Percentiles rank a stretch among this genome's conserved stretches.
Evolutionary conservation across 1,140 invertebrate genomes (phyloP).

Genomic region (Olivierus martensii): DNA sequence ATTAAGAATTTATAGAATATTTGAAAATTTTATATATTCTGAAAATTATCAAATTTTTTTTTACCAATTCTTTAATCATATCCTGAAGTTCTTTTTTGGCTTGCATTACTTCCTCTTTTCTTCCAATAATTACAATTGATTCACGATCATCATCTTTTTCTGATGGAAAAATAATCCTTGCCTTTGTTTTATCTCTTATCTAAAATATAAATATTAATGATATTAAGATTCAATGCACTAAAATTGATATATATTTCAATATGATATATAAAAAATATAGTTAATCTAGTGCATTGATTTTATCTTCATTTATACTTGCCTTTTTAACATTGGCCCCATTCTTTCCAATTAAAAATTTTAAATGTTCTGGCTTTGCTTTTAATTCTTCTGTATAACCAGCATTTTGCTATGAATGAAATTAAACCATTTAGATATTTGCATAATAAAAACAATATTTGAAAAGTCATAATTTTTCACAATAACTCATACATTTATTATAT

Average conservation of each 20-base stretch:
- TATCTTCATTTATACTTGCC: slow-evolving; percentile 27
- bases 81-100: slow-evolving; percentile 71
- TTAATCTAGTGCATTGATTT: neutral
- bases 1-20: too few species aligned
- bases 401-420: too few species aligned
- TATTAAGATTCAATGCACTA: too few species aligned
- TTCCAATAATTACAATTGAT: slow-evolving; percentile 77
- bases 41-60: too few species aligned
- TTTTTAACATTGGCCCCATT: slow-evolving; percentile 87
- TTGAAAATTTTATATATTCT: too few species aligned
- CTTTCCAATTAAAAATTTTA: slow-evolving; percentile 88
- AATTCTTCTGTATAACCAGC: slow-evolving; percentile 67
- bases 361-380: slow-evolving; percentile 78
- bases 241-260: neutral
- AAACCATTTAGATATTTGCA: too few species aligned
- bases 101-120: slow-evolving; percentile 46
- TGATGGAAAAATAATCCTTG: slow-evolving; percentile 79
- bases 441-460: too few species aligned
- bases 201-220: slow-evolving; percentile 22
- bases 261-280: too few species aligned
- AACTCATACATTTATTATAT: too few species aligned
- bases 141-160: slow-evolving; percentile 76
- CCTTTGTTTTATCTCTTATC: slow-evolving; percentile 79
- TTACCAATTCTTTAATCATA: slow-evolving; percentile 66
- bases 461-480: too few species aligned